Evolutionary conservation across 2,113 vertebrate species (phyloP), one percentile per base, ranked within the genome.

Genomic region (Pholis gunnellus): DNA sequence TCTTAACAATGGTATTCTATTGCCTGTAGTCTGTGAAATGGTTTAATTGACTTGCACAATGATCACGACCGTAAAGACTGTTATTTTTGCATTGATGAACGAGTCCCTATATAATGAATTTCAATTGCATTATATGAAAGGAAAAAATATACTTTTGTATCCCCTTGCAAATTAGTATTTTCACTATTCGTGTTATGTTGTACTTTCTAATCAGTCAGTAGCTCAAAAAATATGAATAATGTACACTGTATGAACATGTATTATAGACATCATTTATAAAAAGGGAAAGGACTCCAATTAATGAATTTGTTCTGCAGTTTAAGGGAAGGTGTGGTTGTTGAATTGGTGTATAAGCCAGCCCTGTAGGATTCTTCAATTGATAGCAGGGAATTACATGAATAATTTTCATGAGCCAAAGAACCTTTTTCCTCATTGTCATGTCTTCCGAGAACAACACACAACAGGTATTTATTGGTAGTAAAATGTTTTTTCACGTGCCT

Each of bases 401-500:
- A n/a, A 79, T 75, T 64, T 82, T 67, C 54, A 81, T 69, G 48
- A 88, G 75, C 87, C 91, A 94, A 88, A 88, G 71, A 85, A 82
- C 46, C 38, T 50, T 73, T 66, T 42, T 48, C 44, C 38, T 52
- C 54, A 78, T 42, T 69, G 10, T 71, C 75, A 64, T 57, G 90
- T 91, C 86, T 88, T 90, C 89, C 85, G 67, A 72, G 22, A 50
- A 66, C 72, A 17, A 44, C 15, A 73, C 56, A 66, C 70, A 17
- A 38, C n/a, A 75, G 44, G 46, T 75, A 84, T 88, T 82, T 82
- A 87, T 81, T 88, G 65, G 48, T 80, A 52, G 60, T 80, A 72
- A 42, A 7, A 6, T 42, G 54, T 78, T 79, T 50, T 82, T 67
- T 50, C n/a, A 63, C 40, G 90, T 93, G 93, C 92, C 93, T 94